Conservation (phyloP, 2,113 vertebrate species). For the Hippocampus zosterae region DNA sequence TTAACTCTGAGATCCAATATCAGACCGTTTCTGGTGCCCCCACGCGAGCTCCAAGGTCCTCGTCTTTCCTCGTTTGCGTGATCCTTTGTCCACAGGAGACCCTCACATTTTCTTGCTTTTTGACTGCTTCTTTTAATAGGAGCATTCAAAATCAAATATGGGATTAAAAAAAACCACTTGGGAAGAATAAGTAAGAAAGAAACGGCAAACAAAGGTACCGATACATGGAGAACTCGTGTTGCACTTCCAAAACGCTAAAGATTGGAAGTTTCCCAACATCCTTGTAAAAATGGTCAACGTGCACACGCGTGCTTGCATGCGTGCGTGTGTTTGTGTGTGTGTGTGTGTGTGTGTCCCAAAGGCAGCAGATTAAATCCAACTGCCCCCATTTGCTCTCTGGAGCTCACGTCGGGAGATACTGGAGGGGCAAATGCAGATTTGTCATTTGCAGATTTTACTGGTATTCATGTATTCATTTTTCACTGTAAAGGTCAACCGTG, state of each 20-base stretch:
- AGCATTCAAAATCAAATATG: no score
- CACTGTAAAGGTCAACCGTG: slow-evolving; percentile 59
- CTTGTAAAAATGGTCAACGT: neutral
- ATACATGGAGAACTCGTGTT: neutral
- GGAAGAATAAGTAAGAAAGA: no score
- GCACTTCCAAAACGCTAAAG: no score
- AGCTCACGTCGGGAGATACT: slow-evolving; percentile 44
- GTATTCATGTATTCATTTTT: slow-evolving; percentile 67
- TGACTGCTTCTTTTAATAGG: neutral
- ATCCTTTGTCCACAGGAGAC: neutral
- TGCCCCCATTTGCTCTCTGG: slow-evolving; percentile 59
- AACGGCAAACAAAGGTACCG: neutral
- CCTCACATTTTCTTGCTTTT: neutral
- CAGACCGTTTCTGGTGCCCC: slow-evolving; percentile 37
- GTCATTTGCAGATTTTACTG: slow-evolving; percentile 64
- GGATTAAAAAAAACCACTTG: no score
- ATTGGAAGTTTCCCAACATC: neutral
- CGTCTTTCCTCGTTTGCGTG: neutral
- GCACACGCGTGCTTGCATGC: neutral
- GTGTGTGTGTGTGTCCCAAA: slow-evolving; percentile 7
- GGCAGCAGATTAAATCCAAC: slow-evolving; percentile 54
- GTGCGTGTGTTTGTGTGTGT: neutral
- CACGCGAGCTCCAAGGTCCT: slow-evolving; percentile 18
- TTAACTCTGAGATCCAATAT: slow-evolving; percentile 50
- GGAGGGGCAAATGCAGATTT: slow-evolving; percentile 63